phyloP scores from a whole-genome alignment of 2,113 vertebrate genomes.

The Choloepus hoffmanni region DNA sequence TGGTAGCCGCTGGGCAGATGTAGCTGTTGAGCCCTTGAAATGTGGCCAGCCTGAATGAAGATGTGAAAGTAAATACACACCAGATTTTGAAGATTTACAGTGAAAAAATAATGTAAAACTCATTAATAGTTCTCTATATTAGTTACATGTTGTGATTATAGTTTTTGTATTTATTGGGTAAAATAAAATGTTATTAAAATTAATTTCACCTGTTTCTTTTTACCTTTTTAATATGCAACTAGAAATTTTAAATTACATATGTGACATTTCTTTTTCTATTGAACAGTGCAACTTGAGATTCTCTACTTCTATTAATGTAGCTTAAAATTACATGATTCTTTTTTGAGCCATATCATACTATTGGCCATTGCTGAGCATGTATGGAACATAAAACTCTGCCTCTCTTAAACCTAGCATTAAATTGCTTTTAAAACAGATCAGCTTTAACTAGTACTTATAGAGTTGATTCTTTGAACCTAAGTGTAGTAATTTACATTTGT shows the following conservation, averaged over 20 bases:
- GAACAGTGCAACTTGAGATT: background rate
- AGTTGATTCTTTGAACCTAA: background rate
- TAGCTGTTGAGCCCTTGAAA: background rate
- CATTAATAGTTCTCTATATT: background rate
- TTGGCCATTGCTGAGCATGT: background rate
- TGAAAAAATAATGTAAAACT: background rate
- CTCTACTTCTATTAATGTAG: background rate
- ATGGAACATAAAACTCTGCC: background rate
- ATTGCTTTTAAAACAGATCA: conserved; percentile 44
- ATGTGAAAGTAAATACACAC: background rate
- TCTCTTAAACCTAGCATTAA: conserved; percentile 24
- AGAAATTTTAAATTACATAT: background rate
- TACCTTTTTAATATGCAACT: background rate
- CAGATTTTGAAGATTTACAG: background rate
- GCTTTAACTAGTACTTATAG: conserved; percentile 45
- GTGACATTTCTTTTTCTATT: background rate
- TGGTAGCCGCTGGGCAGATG: background rate
- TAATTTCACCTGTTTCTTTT: background rate
- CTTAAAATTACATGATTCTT: background rate
- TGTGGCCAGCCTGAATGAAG: background rate
- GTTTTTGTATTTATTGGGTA: background rate
- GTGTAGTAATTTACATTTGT: conserved; percentile 46
- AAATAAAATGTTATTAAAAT: conserved; percentile 32
- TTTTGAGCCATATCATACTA: background rate
- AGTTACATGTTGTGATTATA: background rate